phyloP scores from a whole-genome alignment of 2,797 vertebrate species.

The Rhincodon typus region DNA sequence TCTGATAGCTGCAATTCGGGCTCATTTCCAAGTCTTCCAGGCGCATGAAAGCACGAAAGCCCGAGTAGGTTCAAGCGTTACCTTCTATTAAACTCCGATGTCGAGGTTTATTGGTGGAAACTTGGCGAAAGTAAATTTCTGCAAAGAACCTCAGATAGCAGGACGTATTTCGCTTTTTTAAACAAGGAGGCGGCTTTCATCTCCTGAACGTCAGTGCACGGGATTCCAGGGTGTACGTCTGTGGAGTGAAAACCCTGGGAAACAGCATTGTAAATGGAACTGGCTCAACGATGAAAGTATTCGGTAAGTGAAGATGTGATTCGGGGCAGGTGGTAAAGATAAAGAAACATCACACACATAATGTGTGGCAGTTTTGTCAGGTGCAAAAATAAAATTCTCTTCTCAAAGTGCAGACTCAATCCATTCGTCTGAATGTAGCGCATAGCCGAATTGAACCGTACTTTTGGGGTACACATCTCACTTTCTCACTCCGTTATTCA shows the following conservation, averaged over 20 bases:
- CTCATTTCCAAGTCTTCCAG: background rate
- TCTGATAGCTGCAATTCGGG: background rate
- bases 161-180: background rate
- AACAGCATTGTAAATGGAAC: background rate
- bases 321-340: too few species aligned
- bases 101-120: background rate
- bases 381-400: background rate
- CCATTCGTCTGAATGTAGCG: too few species aligned
- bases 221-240: background rate
- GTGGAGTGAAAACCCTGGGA: background rate
- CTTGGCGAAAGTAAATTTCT: background rate
- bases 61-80: background rate
- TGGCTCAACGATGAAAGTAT: background rate
- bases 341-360: background rate
- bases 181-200: background rate
- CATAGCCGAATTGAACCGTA: too few species aligned
- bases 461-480: background rate
- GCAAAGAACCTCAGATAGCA: background rate
- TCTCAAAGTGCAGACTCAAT: background rate
- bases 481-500: too few species aligned
- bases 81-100: background rate
- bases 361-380: background rate
- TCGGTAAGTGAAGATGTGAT: background rate
- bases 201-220: background rate
- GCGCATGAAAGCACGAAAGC: background rate